phyloP scores from a whole-genome alignment of 2,888 invertebrate genomes.

The Carpatolechia fugitivella region DNA sequence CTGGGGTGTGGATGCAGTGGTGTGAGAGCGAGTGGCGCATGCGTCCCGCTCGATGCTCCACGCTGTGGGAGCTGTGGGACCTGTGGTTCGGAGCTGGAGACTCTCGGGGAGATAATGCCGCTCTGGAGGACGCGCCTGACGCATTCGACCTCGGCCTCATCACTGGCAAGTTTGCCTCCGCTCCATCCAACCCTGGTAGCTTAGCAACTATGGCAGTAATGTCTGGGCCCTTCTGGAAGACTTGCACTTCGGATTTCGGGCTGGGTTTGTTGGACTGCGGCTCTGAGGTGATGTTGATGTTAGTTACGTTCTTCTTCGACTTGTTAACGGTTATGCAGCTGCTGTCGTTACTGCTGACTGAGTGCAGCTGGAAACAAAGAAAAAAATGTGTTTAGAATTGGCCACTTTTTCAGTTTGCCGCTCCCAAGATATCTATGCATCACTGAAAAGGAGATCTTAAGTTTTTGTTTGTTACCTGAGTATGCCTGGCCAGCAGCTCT shows the following conservation, averaged over 20 bases:
- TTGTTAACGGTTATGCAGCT: constrained; percentile 77
- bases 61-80: constrained; percentile 68
- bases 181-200: constrained; percentile 77
- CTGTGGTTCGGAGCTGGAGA: constrained; percentile 54
- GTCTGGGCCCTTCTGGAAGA: constrained; percentile 90
- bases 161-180: constrained; percentile 59
- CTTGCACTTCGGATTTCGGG: constrained; percentile 78
- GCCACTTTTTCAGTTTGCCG: too few species aligned
- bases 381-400: too few species aligned
- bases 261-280: constrained; percentile 57
- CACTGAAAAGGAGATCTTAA: too few species aligned
- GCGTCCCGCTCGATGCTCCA: constrained; percentile 64
- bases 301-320: constrained; percentile 83
- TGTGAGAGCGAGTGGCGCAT: constrained; percentile 70
- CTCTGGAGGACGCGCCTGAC: constrained; percentile 79
- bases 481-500: constrained; percentile 75
- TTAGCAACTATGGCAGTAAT: constrained; percentile 86
- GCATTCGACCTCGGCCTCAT: constrained; percentile 76
- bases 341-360: constrained; percentile 60
- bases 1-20: constrained; percentile 64
- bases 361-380: constrained; percentile 49
- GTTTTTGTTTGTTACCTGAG: constrained; percentile 56
- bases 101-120: constrained; percentile 57
- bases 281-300: constrained; percentile 84
- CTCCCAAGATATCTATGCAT: too few species aligned